Base-by-base conservation (phyloP, 2,888 invertebrate genomes). In the Polydesmus complanatus region DNA sequence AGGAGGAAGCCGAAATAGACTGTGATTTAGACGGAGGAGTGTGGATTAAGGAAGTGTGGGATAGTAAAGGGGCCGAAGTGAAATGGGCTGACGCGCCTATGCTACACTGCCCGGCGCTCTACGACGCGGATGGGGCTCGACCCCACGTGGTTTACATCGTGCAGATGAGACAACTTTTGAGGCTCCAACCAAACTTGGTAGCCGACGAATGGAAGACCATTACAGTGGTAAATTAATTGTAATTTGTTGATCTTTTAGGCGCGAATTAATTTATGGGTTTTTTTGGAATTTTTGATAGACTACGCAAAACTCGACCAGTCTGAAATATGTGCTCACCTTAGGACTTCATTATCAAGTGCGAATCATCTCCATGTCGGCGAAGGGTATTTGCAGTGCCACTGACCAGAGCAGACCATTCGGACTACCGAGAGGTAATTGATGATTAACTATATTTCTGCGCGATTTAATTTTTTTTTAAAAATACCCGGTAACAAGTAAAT, bases 271-370 rank as follows among this genome's bases (percentile, higher is more conserved):
- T 14, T 37, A 37, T 37, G 14, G 37, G 8, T 37, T 8, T 37
- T 37, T 37, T 37, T 37, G n/a, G n/a, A n/a, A 37, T 37, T 54
- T 3, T 54, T 54, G 23, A n/a, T 18, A 58, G 58, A 58, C 58
- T 19, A 37, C 52, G 18, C 26, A 21, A 22, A 58, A 25, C 50
- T 51, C 58, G 26, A 48, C 27, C 27, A 51, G 52, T 49, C 19
- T 58, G 14, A 52, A 26, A 26, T 48, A 58, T 49, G 58, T 51
- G 22, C 27, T 58, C 27, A 58, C 58, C 26, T 21, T 58, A 26
- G 58, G 58, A 26, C 22, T 58, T 18, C 51, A 27, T 52, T 58
- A 58, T 58, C 58, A 58, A 23, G 52, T 48, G 14, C 50, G 58
- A 26, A 51, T 58, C 50, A 58, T 58, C 26, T 50, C 58, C 3